Base-by-base conservation (phyloP, 1,140 invertebrate genomes). In the Oryctes rhinoceros region DNA sequence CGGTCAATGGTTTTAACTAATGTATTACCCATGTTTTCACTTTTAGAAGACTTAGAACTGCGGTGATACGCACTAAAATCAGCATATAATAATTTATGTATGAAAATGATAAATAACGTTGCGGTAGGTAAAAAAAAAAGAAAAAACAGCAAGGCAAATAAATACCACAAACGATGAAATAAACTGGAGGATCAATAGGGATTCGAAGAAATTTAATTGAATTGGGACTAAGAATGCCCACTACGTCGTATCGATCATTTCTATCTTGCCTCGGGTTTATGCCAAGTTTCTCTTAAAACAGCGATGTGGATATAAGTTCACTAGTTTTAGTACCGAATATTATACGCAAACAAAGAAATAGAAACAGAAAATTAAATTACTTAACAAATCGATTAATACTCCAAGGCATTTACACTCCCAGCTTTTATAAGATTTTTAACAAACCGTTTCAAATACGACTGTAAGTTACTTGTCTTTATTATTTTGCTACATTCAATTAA, bases 81-180 rank as follows among this genome's bases (percentile, higher is more conserved):
- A n/a, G 35, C 67, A 35, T 74, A 74, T 74, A 10, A 74, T 7
- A 2, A 74, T n/a, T n/a, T n/a, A n/a, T n/a, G n/a, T n/a, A 74
- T 11, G 9, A 4, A 74, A 15, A 74, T 74, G 9, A 10, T 74
- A 74, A 37, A 15, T 71, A 11, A 6, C 18, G 13, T 24, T 35
- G 67, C n/a, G n/a, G 7, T 74, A 24, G 24, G 35, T 6, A 24
- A 6, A 4, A 30, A 35, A 74, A 24, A 35, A 4, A 35, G 65
- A 10, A n/a, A 71, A 74, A 74, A 74, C 9, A 30, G 30, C n/a
- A n/a, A n/a, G 18, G 67, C 7, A 74, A 24, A 7, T 74, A 74
- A n/a, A 15, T 74, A 59, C 24, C 67, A 74, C 67, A 74, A 11
- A 74, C 67, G 35, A 30, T 74, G 13, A 74, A 35, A n/a, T 74